Percentiles rank a stretch among this genome's conserved stretches.
Evolutionary conservation across 1,140 invertebrate species (phyloP).

Genomic region (Drosophila sp.): DNA sequence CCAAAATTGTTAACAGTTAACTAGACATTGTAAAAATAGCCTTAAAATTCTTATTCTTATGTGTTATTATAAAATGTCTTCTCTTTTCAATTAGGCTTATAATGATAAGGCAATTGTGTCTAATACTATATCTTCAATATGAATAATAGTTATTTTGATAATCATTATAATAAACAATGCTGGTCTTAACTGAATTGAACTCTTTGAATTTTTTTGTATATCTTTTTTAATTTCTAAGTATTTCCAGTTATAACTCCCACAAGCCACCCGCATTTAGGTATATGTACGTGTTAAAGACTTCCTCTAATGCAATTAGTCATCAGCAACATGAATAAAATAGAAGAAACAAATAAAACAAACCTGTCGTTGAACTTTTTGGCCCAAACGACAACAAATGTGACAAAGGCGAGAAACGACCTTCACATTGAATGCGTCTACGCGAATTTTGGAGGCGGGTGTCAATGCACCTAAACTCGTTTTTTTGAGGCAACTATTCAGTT

Average conservation of each 20-base stretch:
- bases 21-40: no score
- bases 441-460: slow-evolving; percentile 46
- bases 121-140: no score
- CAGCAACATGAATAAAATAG: slow-evolving; percentile 16
- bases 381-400: slow-evolving; percentile 42
- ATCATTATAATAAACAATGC: no score
- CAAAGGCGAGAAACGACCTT: slow-evolving; percentile 57
- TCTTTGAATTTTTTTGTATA: background rate
- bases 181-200: background rate
- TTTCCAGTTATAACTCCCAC: slow-evolving; percentile 21
- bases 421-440: slow-evolving; percentile 70
- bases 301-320: slow-evolving; percentile 68
- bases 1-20: no score
- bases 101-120: no score
- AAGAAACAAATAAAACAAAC: slow-evolving; percentile 10
- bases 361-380: slow-evolving; percentile 62
- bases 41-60: no score
- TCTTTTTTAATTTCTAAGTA: background rate
- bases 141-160: no score
- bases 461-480: slow-evolving; percentile 66
- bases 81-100: no score
- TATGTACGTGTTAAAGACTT: slow-evolving; percentile 52
- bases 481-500: slow-evolving; percentile 44
- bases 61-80: no score
- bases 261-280: slow-evolving; percentile 52